phyloP scores from a whole-genome alignment of 2,113 vertebrate genomes.

The Octodon degus region DNA sequence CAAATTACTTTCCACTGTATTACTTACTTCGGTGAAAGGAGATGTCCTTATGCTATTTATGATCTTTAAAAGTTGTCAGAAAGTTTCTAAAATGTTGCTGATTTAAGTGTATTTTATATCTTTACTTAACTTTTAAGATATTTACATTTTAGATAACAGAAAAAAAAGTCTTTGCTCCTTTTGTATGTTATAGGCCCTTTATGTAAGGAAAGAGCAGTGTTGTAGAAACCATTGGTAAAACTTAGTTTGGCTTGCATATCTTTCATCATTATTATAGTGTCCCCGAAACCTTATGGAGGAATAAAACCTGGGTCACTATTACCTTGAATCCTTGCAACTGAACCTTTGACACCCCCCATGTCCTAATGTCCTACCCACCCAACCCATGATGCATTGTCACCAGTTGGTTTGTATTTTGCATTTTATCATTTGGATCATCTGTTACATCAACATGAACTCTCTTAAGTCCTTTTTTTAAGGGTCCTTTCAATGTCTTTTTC shows the following conservation, averaged over 20 bases:
- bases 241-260: background rate
- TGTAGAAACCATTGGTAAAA: conserved; percentile 2
- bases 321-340: background rate
- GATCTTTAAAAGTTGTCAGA: background rate
- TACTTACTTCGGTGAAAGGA: background rate
- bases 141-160: background rate
- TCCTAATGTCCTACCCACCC: background rate
- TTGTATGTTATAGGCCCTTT: background rate
- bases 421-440: background rate
- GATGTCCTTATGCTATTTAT: background rate
- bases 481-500: background rate
- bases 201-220: background rate
- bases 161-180: background rate
- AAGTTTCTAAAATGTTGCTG: background rate
- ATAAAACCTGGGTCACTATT: background rate
- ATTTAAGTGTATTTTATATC: background rate
- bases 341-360: background rate
- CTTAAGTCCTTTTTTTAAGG: background rate
- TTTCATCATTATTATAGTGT: background rate
- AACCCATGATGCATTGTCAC: background rate
- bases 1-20: background rate
- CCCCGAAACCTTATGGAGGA: background rate
- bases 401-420: background rate
- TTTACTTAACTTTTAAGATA: background rate
- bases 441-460: background rate